These are phyloP conservation scores for Macrocentrus cingulum DNA, from an alignment of 1,140 invertebrate genomes.

Conservation along the genomic window DNA sequence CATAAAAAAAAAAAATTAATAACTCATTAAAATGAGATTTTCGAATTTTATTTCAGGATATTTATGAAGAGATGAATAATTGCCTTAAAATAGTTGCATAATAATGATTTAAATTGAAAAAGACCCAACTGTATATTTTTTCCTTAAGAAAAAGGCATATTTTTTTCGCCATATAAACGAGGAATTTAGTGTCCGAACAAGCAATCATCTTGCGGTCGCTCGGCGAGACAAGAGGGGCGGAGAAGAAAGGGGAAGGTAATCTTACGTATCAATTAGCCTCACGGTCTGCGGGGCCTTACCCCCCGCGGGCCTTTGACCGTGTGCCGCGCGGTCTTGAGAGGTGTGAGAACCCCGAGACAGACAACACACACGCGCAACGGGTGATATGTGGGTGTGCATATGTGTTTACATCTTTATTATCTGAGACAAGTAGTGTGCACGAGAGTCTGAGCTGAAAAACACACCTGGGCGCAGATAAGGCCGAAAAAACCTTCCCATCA, in stretches of 20 bases:
- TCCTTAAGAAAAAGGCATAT: background rate
- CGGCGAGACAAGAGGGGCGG: conserved; percentile 5
- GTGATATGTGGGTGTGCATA: background rate
- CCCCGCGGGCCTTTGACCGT: conserved; percentile 60
- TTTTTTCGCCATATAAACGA: conserved; percentile 13
- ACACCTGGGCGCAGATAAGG: conserved; percentile 36
- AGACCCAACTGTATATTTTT: background rate
- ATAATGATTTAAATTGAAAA: background rate
- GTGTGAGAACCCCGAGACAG: conserved; percentile 51
- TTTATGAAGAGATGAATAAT: too few species aligned
- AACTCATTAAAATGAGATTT: too few species aligned
- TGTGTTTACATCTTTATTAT: conserved; percentile 40
- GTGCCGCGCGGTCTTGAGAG: conserved; percentile 52
- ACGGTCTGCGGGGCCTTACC: conserved; percentile 55
- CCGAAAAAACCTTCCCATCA: conserved; percentile 7
- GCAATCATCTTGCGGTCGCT: conserved; percentile 31
- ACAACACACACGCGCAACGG: conserved; percentile 25
- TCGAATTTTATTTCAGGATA: too few species aligned
- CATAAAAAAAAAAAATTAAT: too few species aligned
- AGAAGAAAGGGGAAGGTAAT: conserved; percentile 48
- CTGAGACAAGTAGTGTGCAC: too few species aligned
- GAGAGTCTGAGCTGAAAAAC: too few species aligned
- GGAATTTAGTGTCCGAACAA: conserved; percentile 36
- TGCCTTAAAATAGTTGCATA: too few species aligned
- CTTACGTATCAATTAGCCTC: conserved; percentile 61